Conservation (phyloP, 2,797 vertebrate genomes). For the Ceyx erithaca region DNA sequence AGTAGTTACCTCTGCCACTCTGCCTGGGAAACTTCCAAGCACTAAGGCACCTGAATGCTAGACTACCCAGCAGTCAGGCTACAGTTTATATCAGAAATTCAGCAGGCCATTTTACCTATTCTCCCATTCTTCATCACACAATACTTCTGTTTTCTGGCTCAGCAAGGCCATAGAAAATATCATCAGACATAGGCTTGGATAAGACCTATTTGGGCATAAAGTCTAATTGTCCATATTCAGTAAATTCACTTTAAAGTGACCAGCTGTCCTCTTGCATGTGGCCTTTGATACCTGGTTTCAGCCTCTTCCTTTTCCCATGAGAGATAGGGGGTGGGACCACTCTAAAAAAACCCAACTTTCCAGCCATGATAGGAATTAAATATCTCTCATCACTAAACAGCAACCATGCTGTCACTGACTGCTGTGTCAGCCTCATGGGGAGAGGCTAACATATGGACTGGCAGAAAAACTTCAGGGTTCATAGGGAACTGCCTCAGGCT, state of each 20-base stretch:
- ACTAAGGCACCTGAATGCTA: neutral
- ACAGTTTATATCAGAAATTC: neutral
- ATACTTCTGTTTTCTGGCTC: neutral
- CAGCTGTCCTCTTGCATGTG: fast-evolving
- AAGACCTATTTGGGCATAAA: neutral
- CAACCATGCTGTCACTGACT: fast-evolving
- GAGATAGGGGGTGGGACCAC: neutral
- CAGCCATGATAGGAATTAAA: neutral
- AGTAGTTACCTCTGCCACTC: neutral
- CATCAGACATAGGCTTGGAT: neutral
- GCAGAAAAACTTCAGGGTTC: neutral
- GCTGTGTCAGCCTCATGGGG: neutral
- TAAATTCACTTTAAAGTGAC: neutral
- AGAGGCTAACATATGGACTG: neutral
- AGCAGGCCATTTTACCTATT: neutral
- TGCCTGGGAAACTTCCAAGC: neutral
- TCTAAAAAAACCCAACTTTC: neutral
- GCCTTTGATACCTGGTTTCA: neutral
- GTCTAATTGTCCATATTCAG: neutral
- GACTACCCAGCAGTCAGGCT: neutral
- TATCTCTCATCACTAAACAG: neutral
- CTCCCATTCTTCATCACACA: neutral
- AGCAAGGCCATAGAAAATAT: neutral
- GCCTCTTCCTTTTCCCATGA: neutral
- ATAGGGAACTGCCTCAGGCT: neutral